Evolutionary conservation across 1,140 invertebrate species (phyloP).

Genomic region (Pseudomyrmex cubaensis): DNA sequence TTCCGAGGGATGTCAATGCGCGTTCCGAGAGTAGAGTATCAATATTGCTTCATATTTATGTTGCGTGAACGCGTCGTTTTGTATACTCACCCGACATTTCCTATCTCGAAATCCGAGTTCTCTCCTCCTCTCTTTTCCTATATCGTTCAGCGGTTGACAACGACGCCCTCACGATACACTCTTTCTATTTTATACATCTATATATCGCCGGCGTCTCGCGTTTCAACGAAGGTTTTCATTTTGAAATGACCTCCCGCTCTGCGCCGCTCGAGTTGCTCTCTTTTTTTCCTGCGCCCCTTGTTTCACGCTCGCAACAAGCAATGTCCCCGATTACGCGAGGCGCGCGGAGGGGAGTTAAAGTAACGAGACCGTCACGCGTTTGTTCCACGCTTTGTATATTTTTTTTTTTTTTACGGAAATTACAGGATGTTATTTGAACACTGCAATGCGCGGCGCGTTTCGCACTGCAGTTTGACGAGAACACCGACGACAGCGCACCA

Average conservation of each 20-base stretch:
- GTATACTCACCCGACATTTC: background rate
- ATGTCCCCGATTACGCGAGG: conserved; percentile 64
- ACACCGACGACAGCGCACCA: background rate
- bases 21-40: background rate
- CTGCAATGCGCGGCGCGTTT: conserved; percentile 21
- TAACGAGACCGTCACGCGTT: conserved; percentile 68
- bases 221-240: conserved; percentile 69
- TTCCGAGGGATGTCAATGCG: background rate
- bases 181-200: conserved; percentile 9
- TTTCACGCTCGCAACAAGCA: conserved; percentile 61
- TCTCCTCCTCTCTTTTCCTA: background rate
- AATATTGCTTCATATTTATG: background rate
- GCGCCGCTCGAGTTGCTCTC: conserved; percentile 13
- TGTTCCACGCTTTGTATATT: conserved; percentile 70
- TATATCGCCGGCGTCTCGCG: conserved; percentile 24
- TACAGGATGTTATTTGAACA: conserved; percentile 67
- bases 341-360: conserved; percentile 56
- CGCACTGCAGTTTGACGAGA: conserved; percentile 17
- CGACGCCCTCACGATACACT: conserved; percentile 12
- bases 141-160: conserved; percentile 26
- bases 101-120: conserved; percentile 50
- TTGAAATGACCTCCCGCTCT: conserved; percentile 63
- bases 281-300: conserved; percentile 53
- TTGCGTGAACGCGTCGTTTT: background rate
- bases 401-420: conserved; percentile 63